A percentile compares a stretch with the other conserved stretches of the same genome.
phyloP scores from a whole-genome alignment of 2,113 vertebrate genomes.

The Ammodytes dubius region DNA sequence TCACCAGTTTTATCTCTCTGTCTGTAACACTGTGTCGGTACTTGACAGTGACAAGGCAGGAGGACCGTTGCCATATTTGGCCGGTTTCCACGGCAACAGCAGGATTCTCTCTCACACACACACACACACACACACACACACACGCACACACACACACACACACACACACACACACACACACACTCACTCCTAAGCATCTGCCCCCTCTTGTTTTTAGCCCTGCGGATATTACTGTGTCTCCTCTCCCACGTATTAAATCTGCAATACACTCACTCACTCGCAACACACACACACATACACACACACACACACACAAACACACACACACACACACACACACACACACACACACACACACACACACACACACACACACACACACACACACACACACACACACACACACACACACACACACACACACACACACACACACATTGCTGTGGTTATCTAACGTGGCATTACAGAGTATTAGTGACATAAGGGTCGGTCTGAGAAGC shows the following conservation, averaged over 20 bases:
- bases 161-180: no score
- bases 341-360: no score
- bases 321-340: no score
- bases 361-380: no score
- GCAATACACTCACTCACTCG: conserved; percentile 4
- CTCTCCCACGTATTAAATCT: conserved; percentile 54
- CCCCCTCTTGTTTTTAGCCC: conserved; percentile 28
- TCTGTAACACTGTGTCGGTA: not conserved
- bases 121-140: no score
- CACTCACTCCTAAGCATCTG: conserved; percentile 53
- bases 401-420: no score
- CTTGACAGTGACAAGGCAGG: conserved; percentile 22
- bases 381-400: no score
- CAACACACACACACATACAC: no score
- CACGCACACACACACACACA: no score
- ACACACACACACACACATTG: no score
- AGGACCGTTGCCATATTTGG: conserved; percentile 49
- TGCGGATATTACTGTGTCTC: conserved; percentile 44
- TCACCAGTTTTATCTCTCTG: not conserved
- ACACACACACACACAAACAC: no score
- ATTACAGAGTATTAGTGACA: not conserved
- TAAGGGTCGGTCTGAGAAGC: not conserved
- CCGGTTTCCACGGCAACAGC: conserved; percentile 65
- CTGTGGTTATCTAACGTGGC: not conserved
- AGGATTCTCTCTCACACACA: conserved; percentile 7